These are phyloP conservation scores for Nymphalis polychloros DNA, from an alignment of 2,888 invertebrate genomes.

Conservation along the genomic window DNA sequence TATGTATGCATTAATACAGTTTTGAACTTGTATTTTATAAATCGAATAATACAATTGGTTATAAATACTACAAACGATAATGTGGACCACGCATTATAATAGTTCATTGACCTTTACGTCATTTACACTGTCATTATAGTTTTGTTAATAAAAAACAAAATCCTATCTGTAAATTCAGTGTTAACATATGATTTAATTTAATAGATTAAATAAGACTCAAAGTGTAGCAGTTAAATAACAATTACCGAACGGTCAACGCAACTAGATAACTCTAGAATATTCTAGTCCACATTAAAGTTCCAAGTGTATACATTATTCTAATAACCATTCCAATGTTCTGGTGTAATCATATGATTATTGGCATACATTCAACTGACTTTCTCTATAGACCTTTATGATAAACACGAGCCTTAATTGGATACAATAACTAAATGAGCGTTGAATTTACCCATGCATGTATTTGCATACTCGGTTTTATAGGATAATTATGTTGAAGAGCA, in stretches of 20 bases:
- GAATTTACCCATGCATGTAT: conserved; percentile 42
- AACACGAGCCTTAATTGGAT: conserved; percentile 40
- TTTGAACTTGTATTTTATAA: conserved; percentile 8
- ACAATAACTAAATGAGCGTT: conserved; percentile 40
- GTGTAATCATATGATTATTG: conserved; percentile 37
- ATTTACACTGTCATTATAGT: too few species aligned
- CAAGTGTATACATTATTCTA: conserved; percentile 20
- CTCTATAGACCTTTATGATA: conserved; percentile 40
- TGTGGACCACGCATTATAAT: too few species aligned
- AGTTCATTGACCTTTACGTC: too few species aligned
- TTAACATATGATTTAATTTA: too few species aligned
- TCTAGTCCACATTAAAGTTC: conserved; percentile 14
- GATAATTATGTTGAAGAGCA: conserved; percentile 33
- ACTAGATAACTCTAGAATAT: background rate
- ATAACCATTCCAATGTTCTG: conserved; percentile 12
- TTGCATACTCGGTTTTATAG: conserved; percentile 39
- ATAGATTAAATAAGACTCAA: background rate
- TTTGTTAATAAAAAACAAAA: too few species aligned
- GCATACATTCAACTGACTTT: conserved; percentile 38
- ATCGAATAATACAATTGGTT: background rate
- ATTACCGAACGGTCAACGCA: background rate
- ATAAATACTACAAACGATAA: background rate
- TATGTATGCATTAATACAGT: conserved; percentile 2
- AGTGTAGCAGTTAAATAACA: background rate
- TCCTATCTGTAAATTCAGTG: too few species aligned